Percentiles rank a stretch among this genome's conserved stretches.
phyloP scores from a whole-genome alignment of 1,140 invertebrate genomes.

The Ceratina australensis region DNA sequence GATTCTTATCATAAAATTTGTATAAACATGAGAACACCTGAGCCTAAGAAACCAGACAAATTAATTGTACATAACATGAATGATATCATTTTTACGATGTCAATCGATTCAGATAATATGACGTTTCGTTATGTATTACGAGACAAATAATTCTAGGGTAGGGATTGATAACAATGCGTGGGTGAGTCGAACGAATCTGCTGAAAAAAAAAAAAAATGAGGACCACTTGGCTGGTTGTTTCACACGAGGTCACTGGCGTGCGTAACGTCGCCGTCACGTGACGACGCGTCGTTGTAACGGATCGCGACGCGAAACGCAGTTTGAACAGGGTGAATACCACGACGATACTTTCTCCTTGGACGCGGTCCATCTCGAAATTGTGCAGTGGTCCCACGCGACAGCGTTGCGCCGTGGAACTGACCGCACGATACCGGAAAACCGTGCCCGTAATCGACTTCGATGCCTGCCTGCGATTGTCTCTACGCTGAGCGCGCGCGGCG shows the following conservation, averaged over 20 bases:
- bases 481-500: neutral
- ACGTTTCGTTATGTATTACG: too few relatives aligned
- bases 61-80: too few relatives aligned
- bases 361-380: conserved; percentile 46
- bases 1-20: too few relatives aligned
- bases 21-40: too few relatives aligned
- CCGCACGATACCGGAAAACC: conserved; percentile 40
- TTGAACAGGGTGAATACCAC: conserved; percentile 43
- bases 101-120: too few relatives aligned
- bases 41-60: too few relatives aligned
- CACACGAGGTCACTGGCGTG: neutral
- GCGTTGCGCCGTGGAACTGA: neutral
- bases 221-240: conserved; percentile 20
- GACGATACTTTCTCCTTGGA: conserved; percentile 22
- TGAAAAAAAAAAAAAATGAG: conserved; percentile 5
- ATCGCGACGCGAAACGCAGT: conserved; percentile 37
- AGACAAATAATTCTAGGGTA: too few relatives aligned
- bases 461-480: neutral
- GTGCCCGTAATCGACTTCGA: conserved; percentile 6
- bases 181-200: neutral
- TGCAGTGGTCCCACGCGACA: neutral
- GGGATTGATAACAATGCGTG: too few relatives aligned
- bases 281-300: conserved; percentile 44
- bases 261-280: conserved; percentile 23
- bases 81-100: too few relatives aligned